phyloP scores from a whole-genome alignment of 2,888 invertebrate species.

The Rhamnusium bicolor region DNA sequence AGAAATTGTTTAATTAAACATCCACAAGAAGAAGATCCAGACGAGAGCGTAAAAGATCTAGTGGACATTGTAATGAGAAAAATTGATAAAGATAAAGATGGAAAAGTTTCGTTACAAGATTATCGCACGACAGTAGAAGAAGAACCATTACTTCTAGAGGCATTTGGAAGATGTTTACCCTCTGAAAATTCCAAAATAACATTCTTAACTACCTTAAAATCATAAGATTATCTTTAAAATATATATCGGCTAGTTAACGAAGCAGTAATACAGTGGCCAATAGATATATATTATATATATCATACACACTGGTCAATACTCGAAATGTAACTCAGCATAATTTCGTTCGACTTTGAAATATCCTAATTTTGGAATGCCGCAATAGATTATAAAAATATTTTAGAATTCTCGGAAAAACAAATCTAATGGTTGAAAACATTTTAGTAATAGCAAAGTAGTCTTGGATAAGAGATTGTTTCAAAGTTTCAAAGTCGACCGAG shows the following conservation, averaged over 20 bases:
- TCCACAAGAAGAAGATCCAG: slow-evolving; percentile 82
- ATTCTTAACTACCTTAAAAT: slow-evolving; percentile 67
- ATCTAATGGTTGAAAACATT: too few species aligned
- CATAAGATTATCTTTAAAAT: slow-evolving; percentile 31
- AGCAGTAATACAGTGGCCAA: too few species aligned
- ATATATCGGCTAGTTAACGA: not conserved
- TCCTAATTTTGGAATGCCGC: too few species aligned
- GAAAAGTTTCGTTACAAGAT: slow-evolving; percentile 80
- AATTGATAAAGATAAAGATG: slow-evolving; percentile 84
- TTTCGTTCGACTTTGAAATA: too few species aligned
- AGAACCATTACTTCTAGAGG: slow-evolving; percentile 82
- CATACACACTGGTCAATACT: too few species aligned
- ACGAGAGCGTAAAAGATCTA: slow-evolving; percentile 83
- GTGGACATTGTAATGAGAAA: slow-evolving; percentile 82
- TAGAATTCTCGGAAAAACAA: too few species aligned
- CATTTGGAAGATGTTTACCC: slow-evolving; percentile 84
- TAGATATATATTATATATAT: too few species aligned
- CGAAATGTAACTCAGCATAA: too few species aligned
- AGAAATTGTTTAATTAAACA: slow-evolving; percentile 77
- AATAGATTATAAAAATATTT: too few species aligned
- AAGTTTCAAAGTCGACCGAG: too few species aligned
- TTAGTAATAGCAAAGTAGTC: too few species aligned
- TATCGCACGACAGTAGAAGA: slow-evolving; percentile 77
- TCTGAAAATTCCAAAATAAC: slow-evolving; percentile 73
- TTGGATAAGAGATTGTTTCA: too few species aligned